Evolutionary conservation across 2,888 invertebrate species (phyloP), one percentile per base, ranked within the genome.

Genomic region (Sarcophaga variegata): DNA sequence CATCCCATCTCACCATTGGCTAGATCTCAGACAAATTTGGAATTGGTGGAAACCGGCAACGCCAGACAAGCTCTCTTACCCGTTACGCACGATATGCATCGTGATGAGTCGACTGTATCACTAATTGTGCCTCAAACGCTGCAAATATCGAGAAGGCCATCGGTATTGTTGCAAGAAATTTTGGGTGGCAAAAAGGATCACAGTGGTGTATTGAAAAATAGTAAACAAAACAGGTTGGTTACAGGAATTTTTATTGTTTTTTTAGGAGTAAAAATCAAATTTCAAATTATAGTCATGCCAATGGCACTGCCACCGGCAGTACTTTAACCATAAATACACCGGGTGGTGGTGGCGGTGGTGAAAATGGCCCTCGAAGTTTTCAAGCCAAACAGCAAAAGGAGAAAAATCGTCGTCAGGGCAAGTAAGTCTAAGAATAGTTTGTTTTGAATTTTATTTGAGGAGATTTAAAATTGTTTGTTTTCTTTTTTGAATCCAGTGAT

Each of bases 401-500:
- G 70, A 92, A 93, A 84, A 94, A 94, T 89, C 91, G 94, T 74
- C 89, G 93, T 88, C 90, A 94, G 47, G 94, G 94, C 89, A 94
- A 94, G 94, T 94, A 91, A 93, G 94, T 91, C 64, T n/a, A 22
- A 67, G n/a, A 12, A 54, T 37, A 14, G 49, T 20, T 12, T 20
- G 37, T 37, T 25, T 45, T 70, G 5, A 20, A 22, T 11, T 37
- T 66, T 20, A 11, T 66, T 25, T 20, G 66, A 27, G 12, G 12
- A 25, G 4, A 14, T 11, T n/a, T 59, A 8, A 37, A 37, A 8
- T 22, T 45, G 3, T 49, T 25, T 22, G 3, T 47, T 11, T 22
- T 20, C 4, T 8, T 20, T 12, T 64, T 45, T 17, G 27, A 64
- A 75, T 84, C 20, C 91, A 96, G 96, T 90, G 96, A 97, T 93